Evolutionary conservation across 2,797 vertebrate species (phyloP).

Genomic region (Clarias pachynema): DNA sequence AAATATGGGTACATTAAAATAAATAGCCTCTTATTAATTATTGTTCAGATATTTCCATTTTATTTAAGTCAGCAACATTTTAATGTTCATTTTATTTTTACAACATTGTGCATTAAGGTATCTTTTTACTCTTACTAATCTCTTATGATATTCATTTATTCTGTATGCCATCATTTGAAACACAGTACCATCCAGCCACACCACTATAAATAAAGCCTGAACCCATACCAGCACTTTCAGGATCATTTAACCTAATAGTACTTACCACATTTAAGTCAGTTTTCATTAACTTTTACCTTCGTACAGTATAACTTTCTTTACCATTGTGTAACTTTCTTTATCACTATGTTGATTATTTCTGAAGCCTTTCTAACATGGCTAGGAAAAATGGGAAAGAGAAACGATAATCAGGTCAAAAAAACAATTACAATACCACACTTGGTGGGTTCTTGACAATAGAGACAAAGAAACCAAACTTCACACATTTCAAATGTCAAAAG

Average conservation of each 20-base stretch:
- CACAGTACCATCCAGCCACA: not conserved
- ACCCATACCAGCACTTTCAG: not conserved
- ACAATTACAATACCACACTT: not conserved
- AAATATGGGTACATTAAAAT: not conserved
- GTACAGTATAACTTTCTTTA: not conserved
- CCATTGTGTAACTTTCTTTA: constrained; percentile 3
- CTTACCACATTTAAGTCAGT: not conserved
- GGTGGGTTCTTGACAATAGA: not conserved
- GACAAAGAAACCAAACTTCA: too few relatives aligned
- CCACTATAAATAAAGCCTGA: not conserved
- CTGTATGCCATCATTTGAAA: not conserved
- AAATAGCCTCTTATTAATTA: not conserved
- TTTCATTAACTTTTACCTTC: not conserved
- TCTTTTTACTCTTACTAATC: not conserved
- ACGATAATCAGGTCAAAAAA: constrained; percentile 5
- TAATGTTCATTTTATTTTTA: not conserved
- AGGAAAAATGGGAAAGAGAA: not conserved
- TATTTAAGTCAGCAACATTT: not conserved
- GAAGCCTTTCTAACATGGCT: constrained; percentile 1
- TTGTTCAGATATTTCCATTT: not conserved
- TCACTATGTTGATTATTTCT: not conserved
- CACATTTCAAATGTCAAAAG: not conserved
- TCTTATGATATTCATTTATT: not conserved
- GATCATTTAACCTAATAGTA: not conserved
- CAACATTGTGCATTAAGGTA: not conserved